Evolutionary conservation across 2,797 vertebrate genomes (phyloP).

Genomic region (Chaunax sp.): DNA sequence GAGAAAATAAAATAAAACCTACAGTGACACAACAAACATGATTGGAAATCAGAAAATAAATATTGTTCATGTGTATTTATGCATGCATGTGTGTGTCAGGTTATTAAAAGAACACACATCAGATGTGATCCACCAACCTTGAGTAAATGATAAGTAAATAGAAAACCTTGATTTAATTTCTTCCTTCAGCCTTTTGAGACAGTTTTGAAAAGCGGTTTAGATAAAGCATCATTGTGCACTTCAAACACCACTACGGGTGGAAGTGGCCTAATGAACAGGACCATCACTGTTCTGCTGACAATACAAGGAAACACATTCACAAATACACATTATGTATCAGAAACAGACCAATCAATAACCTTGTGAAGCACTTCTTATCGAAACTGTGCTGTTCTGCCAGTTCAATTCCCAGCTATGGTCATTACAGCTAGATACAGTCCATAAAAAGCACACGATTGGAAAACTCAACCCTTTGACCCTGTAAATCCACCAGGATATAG

Average conservation of each 20-base stretch:
- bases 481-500: constrained; percentile 44
- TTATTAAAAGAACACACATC: no score
- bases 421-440: constrained; percentile 21
- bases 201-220: background rate
- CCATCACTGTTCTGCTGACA: constrained; percentile 9
- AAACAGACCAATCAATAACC: constrained; percentile 18
- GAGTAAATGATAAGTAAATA: no score
- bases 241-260: background rate
- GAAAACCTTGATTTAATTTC: background rate
- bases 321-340: constrained; percentile 5
- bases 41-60: no score
- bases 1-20: no score
- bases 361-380: background rate
- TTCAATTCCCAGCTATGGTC: constrained; percentile 18
- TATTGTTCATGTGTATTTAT: no score
- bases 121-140: no score
- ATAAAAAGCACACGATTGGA: constrained; percentile 18
- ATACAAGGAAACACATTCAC: constrained; percentile 1
- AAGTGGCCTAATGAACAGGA: background rate
- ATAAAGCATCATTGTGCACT: background rate
- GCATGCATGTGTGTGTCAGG: no score
- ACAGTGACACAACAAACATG: no score
- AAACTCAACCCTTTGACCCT: constrained; percentile 47
- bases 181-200: background rate
- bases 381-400: constrained; percentile 20